Base-by-base conservation (phyloP, 2,113 vertebrate genomes). In the Poeciliopsis prolifica region DNA sequence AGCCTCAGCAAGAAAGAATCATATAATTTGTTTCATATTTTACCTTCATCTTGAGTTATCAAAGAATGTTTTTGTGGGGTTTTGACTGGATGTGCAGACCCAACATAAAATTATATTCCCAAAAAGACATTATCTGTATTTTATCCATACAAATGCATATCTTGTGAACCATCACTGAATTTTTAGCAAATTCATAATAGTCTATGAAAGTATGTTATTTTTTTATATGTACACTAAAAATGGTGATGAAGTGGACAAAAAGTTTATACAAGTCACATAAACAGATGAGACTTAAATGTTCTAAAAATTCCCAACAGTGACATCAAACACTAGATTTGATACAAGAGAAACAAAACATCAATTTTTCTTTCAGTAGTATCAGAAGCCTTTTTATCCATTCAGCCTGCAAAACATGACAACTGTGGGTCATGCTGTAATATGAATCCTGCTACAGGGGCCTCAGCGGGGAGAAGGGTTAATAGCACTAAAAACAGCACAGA, bases 401-500 rank as follows among this genome's bases (percentile, higher is more conserved):
- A 73, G 28, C 42, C 42, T 19, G 22, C 24, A 28, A n/a, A 73
- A 63, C 44, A 48, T 65, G 29, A 26, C 26, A 35, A 33, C 63
- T 30, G 29, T 5, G 22, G 61, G 15, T 61, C n/a, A 9, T 28
- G 54, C 15, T 31, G 61, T 61, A 73, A 73, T 64, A 48, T 51
- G 61, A 64, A 5, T 33, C 22, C 71, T n/a, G 71, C 61, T 63
- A 19, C 29, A 48, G 29, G 40, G 71, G 26, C 22, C 61, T 40
- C 19, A 61, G 69, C 11, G 14, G 76, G 0, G 28, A 35, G 51
- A 75, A 66, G 73, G 65, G 65, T 68, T 60, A 75, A 61, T 42
- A 44, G 70, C 58, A 29, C 24, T 14, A 48, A 68, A 29, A 65
- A 60, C 44, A 33, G 70, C 40, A 31, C n/a, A 42, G 63, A 62